Evolutionary conservation across 2,797 vertebrate genomes (phyloP).

Genomic region (Pantherophis alleghaniensis): DNA sequence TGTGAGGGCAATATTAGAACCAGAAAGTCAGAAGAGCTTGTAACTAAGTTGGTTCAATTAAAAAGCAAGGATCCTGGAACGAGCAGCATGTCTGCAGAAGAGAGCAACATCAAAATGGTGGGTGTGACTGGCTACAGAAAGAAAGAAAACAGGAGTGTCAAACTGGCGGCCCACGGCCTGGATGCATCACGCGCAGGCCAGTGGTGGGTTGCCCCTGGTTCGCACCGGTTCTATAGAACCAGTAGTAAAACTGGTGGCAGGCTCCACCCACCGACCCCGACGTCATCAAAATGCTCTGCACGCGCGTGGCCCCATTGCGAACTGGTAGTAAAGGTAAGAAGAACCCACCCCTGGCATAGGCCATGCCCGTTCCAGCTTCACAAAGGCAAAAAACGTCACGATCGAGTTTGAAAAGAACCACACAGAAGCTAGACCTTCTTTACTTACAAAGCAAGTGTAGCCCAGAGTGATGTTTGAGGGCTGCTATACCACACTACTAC

Average conservation of each 20-base stretch:
- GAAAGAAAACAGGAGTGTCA: neutral
- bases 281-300: too few relatives aligned
- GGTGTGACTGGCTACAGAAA: neutral
- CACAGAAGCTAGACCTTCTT: neutral
- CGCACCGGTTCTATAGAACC: too few relatives aligned
- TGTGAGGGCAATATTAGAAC: neutral
- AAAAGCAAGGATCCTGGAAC: neutral
- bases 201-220: too few relatives aligned
- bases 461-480: neutral
- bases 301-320: accelerated
- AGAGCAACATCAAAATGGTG: neutral
- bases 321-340: too few relatives aligned
- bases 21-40: neutral
- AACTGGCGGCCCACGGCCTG: too few relatives aligned
- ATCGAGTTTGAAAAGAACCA: neutral
- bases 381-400: too few relatives aligned
- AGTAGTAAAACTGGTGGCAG: too few relatives aligned
- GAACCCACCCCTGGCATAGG: too few relatives aligned
- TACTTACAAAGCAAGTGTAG: neutral
- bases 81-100: neutral
- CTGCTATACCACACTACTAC: neutral
- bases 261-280: too few relatives aligned
- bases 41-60: neutral
- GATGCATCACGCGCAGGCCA: too few relatives aligned
- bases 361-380: too few relatives aligned